Base-by-base conservation (phyloP, 2,888 invertebrate genomes). In the Sepioteuthis lessoniana region DNA sequence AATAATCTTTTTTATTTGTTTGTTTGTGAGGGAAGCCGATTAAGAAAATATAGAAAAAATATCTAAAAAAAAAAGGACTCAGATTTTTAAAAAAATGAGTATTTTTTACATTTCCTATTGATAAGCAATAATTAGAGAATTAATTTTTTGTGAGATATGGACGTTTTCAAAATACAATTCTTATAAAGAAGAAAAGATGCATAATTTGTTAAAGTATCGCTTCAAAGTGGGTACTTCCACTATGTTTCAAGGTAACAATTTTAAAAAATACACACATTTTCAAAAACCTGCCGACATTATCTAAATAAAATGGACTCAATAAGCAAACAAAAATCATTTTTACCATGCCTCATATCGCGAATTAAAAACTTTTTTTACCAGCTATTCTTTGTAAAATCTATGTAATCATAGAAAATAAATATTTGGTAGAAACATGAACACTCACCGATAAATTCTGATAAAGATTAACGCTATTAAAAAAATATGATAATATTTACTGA, bases 261-360 rank as follows among this genome's bases (percentile, higher is more conserved):
- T 31, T 31, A 76, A 76, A 76, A 76, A 76, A 76, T 42, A 42
- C 42, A 42, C 42, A 42, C 8, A n/a, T n/a, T 28, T 60, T 76
- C 13, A 76, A 76, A 76, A 76, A 16, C 76, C 76, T 76, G 76
- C 31, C 76, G 76, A 13, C 31, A n/a, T 76, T n/a, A 76, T n/a
- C n/a, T 76, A 76, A 76, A 7, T 76, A n/a, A 55, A 55, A 55
- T 55, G 55, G 55, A 55, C 55, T 55, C 55, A 55, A 55, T 55
- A 55, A 76, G 31, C 76, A 8, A 31, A 60, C 60, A 60, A 76
- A 76, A 76, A 13, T 76, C 31, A 76, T 76, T 55, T 76, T 76
- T n/a, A 76, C 76, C 31, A 76, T 76, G 76, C 76, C 76, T 76
- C 76, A 76, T 76, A 76, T 76, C n/a, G 76, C 76, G n/a, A 76